Conservation (phyloP, 2,888 invertebrate genomes). For the Amaurobius ferox region DNA sequence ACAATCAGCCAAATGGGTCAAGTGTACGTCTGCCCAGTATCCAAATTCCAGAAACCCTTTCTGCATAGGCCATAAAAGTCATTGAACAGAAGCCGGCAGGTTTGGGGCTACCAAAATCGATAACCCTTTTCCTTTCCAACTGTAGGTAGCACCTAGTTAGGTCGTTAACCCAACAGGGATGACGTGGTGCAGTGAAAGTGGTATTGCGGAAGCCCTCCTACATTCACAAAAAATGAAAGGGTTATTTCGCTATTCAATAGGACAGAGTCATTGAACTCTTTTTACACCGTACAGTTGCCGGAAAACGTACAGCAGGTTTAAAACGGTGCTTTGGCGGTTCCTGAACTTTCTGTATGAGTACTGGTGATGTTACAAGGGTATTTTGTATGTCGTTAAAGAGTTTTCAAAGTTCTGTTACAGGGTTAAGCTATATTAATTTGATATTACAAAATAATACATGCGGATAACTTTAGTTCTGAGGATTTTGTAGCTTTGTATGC, state of each 20-base stretch:
- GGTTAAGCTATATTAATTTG: no score
- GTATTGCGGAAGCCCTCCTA: not conserved
- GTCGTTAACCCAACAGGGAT: constrained; percentile 3
- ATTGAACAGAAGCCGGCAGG: no score
- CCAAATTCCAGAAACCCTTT: no score
- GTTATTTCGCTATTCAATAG: not conserved
- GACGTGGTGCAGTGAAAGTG: constrained; percentile 6
- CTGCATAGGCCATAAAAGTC: no score
- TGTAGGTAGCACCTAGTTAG: not conserved
- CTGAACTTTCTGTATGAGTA: not conserved
- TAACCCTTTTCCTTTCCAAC: not conserved
- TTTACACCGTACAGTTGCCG: constrained; percentile 6
- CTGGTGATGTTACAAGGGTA: not conserved
- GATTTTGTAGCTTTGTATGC: no score
- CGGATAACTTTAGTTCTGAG: no score
- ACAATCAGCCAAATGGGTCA: no score
- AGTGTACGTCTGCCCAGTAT: no score
- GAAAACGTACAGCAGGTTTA: not conserved
- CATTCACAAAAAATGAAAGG: constrained; percentile 11
- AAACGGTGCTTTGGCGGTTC: not conserved
- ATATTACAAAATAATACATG: no score
- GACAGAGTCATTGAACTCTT: constrained; percentile 7
- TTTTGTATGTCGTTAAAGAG: no score
- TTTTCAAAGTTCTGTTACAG: no score
- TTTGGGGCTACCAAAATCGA: no score